Percentiles rank a stretch among this genome's conserved stretches.
Conservation (phyloP, 2,113 vertebrate genomes). For the Tinamus guttatus region DNA sequence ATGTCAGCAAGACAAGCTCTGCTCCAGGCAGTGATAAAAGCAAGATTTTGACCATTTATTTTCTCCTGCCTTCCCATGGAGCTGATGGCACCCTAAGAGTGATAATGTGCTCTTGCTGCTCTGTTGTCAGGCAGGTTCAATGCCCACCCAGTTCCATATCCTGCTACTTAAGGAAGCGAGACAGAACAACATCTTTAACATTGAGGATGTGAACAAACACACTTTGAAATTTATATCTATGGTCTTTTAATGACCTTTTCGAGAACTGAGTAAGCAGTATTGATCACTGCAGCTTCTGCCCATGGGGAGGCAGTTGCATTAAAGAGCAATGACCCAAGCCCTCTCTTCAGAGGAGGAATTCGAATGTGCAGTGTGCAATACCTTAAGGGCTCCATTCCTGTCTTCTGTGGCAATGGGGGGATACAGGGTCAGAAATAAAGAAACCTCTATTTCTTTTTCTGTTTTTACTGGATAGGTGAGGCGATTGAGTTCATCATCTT, state of each 20-base stretch:
- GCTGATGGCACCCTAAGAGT: background rate
- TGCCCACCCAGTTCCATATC: accelerated
- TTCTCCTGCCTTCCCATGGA: background rate
- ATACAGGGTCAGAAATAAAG: background rate
- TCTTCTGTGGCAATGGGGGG: background rate
- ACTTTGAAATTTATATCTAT: conserved; percentile 52
- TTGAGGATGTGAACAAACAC: conserved; percentile 55
- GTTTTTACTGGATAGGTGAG: background rate
- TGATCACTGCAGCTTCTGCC: conserved; percentile 63
- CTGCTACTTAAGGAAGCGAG: background rate
- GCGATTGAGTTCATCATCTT: background rate
- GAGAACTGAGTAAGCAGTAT: conserved; percentile 36
- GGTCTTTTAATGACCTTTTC: conserved; percentile 69
- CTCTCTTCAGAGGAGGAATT: conserved; percentile 58
- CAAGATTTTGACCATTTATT: background rate
- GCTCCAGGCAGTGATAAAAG: background rate
- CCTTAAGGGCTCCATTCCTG: conserved; percentile 31
- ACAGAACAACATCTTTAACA: conserved; percentile 43
- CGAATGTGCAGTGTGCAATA: conserved; percentile 4
- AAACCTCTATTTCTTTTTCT: conserved; percentile 25
- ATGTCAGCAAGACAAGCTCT: background rate
- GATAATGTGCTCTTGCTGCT: background rate
- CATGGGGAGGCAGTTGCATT: conserved; percentile 44
- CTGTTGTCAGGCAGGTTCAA: background rate
- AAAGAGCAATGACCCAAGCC: conserved; percentile 65